These are phyloP conservation scores for Mesochorus sp. DNA, from an alignment of 2,888 invertebrate genomes.

Conservation along the genomic window DNA sequence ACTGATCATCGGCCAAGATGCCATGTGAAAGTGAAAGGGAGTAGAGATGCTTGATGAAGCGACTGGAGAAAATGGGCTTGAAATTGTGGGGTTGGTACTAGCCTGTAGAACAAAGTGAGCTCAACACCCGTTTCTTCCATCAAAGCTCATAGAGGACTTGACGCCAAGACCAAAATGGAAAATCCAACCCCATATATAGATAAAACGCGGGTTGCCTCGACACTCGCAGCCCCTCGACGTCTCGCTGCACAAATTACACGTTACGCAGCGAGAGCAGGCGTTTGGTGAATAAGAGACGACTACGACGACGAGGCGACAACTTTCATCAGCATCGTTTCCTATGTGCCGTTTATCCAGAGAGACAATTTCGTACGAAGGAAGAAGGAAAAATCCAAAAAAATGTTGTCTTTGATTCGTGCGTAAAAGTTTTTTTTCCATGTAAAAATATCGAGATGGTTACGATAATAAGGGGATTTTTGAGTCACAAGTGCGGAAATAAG, in stretches of 20 bases:
- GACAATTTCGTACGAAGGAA: slow-evolving; percentile 53
- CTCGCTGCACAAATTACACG: slow-evolving; percentile 70
- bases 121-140: slow-evolving; percentile 73
- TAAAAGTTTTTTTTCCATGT: neutral
- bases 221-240: slow-evolving; percentile 63
- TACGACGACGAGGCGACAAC: slow-evolving; percentile 61
- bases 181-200: slow-evolving; percentile 53
- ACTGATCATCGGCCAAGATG: neutral
- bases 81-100: slow-evolving; percentile 62
- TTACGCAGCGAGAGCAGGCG: slow-evolving; percentile 66
- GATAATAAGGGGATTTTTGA: slow-evolving; percentile 4
- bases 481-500: slow-evolving; percentile 4
- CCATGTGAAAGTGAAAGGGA: neutral
- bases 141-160: slow-evolving; percentile 56
- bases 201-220: slow-evolving; percentile 49
- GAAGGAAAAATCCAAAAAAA: neutral
- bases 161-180: slow-evolving; percentile 57
- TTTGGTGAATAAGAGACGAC: neutral
- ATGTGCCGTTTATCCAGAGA: slow-evolving; percentile 47
- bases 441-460: slow-evolving; percentile 38
- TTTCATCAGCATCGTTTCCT: slow-evolving; percentile 68
- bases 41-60: slow-evolving; percentile 67
- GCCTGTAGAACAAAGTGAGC: slow-evolving; percentile 20
- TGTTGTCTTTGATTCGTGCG: too few relatives aligned
- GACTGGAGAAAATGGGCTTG: slow-evolving; percentile 73